Percentiles rank a stretch among this genome's conserved stretches.
These are phyloP conservation scores for Salticus scenicus DNA, from an alignment of 2,888 invertebrate genomes.

Conservation along the genomic window DNA sequence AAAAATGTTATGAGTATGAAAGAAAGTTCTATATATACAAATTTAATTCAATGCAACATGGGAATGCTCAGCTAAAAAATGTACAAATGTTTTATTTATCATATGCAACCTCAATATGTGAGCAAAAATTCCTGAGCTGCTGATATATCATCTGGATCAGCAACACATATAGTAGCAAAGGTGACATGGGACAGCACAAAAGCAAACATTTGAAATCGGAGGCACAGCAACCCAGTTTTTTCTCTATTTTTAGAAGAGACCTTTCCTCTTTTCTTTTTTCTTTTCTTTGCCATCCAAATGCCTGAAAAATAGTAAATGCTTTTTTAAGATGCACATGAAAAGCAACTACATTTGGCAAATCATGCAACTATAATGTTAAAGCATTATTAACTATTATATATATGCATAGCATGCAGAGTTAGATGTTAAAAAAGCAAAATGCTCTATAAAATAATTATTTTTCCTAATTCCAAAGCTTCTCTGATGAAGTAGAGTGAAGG, in stretches of 20 bases:
- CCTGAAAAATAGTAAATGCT: slow-evolving; percentile 57
- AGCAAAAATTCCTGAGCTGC: slow-evolving; percentile 39
- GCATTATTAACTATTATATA: neutral
- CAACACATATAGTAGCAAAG: slow-evolving; percentile 38
- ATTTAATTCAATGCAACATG: slow-evolving; percentile 36
- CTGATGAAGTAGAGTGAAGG: too few species aligned
- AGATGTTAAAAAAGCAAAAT: neutral
- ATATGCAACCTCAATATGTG: slow-evolving; percentile 50
- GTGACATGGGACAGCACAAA: slow-evolving; percentile 46
- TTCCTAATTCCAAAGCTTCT: too few species aligned
- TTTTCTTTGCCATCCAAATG: slow-evolving; percentile 87
- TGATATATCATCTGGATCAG: slow-evolving; percentile 27
- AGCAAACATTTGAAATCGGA: slow-evolving; percentile 56
- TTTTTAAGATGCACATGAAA: slow-evolving; percentile 56
- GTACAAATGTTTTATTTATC: slow-evolving; percentile 57
- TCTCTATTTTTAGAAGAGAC: slow-evolving; percentile 83
- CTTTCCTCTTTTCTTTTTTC: slow-evolving; percentile 89
- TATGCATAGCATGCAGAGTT: slow-evolving; percentile 2
- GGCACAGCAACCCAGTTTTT: slow-evolving; percentile 32
- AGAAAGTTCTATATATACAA: slow-evolving; percentile 54
- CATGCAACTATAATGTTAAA: slow-evolving; percentile 33
- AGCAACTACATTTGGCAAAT: slow-evolving; percentile 47
- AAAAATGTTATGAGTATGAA: slow-evolving; percentile 60
- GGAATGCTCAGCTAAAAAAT: slow-evolving; percentile 62
- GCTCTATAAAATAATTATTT: neutral